A percentile compares a stretch with the other conserved stretches of the same genome.
phyloP scores from a whole-genome alignment of 2,888 invertebrate genomes.

The Cryptocheilus praepositus region DNA sequence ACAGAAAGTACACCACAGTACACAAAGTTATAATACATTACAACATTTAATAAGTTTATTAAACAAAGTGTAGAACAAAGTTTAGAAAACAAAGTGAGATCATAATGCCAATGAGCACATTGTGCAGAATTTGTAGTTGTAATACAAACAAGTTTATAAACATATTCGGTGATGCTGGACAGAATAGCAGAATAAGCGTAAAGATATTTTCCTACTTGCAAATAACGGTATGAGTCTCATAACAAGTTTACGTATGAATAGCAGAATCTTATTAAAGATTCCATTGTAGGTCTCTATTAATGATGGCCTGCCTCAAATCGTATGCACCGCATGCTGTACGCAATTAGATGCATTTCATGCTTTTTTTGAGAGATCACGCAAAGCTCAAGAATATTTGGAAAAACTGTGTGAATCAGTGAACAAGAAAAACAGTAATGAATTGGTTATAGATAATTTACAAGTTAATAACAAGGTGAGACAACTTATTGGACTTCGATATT shows the following conservation, averaged over 20 bases:
- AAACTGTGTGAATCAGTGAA: constrained; percentile 14
- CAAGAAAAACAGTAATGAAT: no score
- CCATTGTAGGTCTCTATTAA: constrained; percentile 55
- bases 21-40: no score
- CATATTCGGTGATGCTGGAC: constrained; percentile 58
- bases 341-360: constrained; percentile 61
- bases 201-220: constrained; percentile 65
- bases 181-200: constrained; percentile 50
- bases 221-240: constrained; percentile 53
- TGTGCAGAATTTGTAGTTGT: constrained; percentile 48
- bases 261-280: constrained; percentile 6
- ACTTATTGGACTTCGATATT: no score
- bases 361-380: constrained; percentile 59
- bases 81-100: constrained; percentile 3
- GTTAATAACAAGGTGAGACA: no score
- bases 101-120: constrained; percentile 28
- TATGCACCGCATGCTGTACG: constrained; percentile 58
- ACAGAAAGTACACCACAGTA: no score
- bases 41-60: no score
- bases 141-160: constrained; percentile 53
- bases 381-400: constrained; percentile 58
- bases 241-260: constrained; percentile 13
- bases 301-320: constrained; percentile 60
- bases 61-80: no score
- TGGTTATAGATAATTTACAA: no score